A percentile compares a stretch with the other conserved stretches of the same genome.
Evolutionary conservation across 1,140 invertebrate genomes (phyloP).

Genomic region (Drosophila carrolli): DNA sequence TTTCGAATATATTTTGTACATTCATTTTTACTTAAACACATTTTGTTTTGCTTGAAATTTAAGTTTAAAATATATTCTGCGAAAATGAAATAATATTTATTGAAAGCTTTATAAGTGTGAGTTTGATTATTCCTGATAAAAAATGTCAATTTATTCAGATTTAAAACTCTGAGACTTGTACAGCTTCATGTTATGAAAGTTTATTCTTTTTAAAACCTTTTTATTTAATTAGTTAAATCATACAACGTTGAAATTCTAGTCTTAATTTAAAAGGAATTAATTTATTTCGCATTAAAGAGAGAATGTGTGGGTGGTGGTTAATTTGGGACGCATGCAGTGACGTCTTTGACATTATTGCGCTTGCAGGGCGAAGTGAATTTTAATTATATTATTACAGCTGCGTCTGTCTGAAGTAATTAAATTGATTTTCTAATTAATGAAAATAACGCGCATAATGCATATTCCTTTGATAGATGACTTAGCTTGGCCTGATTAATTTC

Average conservation of each 20-base stretch:
- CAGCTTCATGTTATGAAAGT: too few species aligned
- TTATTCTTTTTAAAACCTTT: too few species aligned
- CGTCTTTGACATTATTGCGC: conserved; percentile 27
- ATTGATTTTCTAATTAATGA: conserved; percentile 75
- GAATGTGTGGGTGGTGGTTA: not conserved
- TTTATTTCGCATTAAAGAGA: conserved; percentile 17
- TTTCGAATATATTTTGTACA: too few species aligned
- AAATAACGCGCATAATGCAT: conserved; percentile 41
- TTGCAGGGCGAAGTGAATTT: conserved; percentile 49
- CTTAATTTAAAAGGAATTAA: conserved; percentile 64
- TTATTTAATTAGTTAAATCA: conserved; percentile 23
- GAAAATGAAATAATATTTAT: too few species aligned
- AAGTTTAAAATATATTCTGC: too few species aligned
- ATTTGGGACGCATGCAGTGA: not conserved
- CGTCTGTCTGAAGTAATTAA: conserved; percentile 32
- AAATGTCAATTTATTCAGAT: too few species aligned
- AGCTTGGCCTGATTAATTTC: conserved; percentile 14
- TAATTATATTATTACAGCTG: conserved; percentile 74
- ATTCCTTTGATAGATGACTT: conserved; percentile 5
- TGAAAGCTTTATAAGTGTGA: too few species aligned
- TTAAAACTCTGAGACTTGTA: too few species aligned
- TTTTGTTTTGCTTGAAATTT: too few species aligned
- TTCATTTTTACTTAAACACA: too few species aligned
- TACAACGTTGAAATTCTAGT: conserved; percentile 36
- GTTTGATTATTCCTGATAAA: too few species aligned